Evolutionary conservation across 53 echinoderm and acorn worm genomes (phyloP).

Genomic region (Actinopyga echinites): DNA sequence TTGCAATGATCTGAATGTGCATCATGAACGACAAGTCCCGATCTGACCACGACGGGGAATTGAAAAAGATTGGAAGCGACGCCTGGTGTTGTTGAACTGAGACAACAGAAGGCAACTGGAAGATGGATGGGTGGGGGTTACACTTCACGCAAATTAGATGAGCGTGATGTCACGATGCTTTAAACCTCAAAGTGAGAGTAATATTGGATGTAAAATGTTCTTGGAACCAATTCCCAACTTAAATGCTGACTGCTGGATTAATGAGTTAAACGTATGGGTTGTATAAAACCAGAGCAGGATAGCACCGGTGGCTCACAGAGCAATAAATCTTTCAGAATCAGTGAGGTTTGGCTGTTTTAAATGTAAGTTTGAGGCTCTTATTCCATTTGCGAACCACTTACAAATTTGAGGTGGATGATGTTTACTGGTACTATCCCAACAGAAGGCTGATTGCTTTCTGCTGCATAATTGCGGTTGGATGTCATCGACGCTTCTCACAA

Average conservation of each 20-base stretch:
- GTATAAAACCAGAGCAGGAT: not conserved
- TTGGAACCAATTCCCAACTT: not conserved
- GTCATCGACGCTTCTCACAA: not conserved
- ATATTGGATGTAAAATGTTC: constrained; percentile 15
- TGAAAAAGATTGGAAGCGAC: no score
- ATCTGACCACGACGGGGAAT: no score
- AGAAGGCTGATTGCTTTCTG: not conserved
- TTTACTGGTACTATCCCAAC: not conserved
- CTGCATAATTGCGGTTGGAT: not conserved
- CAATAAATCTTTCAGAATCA: constrained; percentile 7
- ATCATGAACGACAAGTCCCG: no score
- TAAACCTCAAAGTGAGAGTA: not conserved
- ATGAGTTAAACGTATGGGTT: constrained; percentile 16
- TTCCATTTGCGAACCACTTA: constrained; percentile 25
- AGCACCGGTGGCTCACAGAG: constrained; percentile 13
- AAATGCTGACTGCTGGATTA: constrained; percentile 3
- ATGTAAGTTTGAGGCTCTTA: constrained; percentile 20
- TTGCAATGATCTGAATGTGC: not conserved
- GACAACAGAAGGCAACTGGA: not conserved
- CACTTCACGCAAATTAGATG: not conserved
- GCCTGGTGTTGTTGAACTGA: not conserved
- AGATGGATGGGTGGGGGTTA: not conserved
- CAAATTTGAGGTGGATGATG: constrained; percentile 11
- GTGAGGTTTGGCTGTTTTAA: not conserved
- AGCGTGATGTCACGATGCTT: not conserved